These are phyloP conservation scores for Thecocarcelia acutangulata DNA, from an alignment of 2,888 invertebrate genomes.

Conservation along the genomic window DNA sequence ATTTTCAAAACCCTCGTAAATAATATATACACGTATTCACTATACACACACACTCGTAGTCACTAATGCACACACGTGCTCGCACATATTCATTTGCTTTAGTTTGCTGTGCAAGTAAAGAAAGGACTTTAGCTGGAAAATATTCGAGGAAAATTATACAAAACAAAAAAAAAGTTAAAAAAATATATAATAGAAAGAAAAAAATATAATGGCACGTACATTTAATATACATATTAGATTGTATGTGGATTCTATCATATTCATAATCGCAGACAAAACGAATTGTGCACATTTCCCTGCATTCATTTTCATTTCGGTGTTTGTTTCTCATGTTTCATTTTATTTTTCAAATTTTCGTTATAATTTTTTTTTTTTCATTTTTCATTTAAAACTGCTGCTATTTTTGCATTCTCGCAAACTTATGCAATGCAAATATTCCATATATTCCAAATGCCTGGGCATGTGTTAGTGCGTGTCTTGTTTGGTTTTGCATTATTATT, in stretches of 20 bases:
- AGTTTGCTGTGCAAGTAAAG: conserved; percentile 7
- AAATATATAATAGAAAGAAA: conserved; percentile 14
- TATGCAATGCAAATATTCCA: conserved; percentile 39
- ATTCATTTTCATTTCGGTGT: conserved; percentile 29
- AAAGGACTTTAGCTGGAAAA: conserved; percentile 9
- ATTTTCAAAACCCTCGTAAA: conserved; percentile 9
- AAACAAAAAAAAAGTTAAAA: conserved; percentile 5
- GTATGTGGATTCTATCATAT: conserved; percentile 42
- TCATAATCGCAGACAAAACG: conserved; percentile 48
- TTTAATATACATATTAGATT: conserved; percentile 57
- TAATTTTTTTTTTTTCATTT: neutral
- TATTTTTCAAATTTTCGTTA: neutral
- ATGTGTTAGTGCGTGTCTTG: conserved; percentile 10
- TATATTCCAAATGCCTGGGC: neutral
- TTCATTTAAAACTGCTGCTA: conserved; percentile 19
- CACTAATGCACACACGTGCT: neutral
- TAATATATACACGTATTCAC: conserved; percentile 32
- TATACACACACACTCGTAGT: no score
- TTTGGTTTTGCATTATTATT: conserved; percentile 10
- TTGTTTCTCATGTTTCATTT: conserved; percentile 2
- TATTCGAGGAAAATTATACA: conserved; percentile 1
- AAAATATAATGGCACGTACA: conserved; percentile 44
- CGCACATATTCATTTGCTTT: neutral
- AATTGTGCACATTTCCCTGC: conserved; percentile 16
- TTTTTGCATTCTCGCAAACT: conserved; percentile 33